Conservation (phyloP, 2,113 vertebrate species). For the Daphoenositta chrysoptera region DNA sequence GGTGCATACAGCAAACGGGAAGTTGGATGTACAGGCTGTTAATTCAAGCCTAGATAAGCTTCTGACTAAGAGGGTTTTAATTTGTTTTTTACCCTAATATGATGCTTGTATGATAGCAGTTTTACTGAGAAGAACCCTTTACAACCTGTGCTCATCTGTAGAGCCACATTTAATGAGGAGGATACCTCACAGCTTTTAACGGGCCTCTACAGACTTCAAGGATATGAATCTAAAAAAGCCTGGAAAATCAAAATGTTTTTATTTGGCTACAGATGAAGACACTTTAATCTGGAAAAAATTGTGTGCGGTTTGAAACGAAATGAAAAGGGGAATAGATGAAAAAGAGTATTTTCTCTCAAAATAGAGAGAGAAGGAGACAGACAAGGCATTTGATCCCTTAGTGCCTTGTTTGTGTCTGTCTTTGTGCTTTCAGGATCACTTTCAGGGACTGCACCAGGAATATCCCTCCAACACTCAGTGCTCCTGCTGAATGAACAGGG, state of each 20-base stretch:
- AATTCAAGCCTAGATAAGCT: constrained; percentile 33
- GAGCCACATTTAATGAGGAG: background rate
- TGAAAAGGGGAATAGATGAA: background rate
- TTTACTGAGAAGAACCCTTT: background rate
- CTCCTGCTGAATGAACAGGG: background rate
- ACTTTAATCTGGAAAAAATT: background rate
- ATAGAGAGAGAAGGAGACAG: background rate
- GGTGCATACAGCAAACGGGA: background rate
- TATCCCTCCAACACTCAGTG: background rate
- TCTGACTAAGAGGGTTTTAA: constrained; percentile 2
- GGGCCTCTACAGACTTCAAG: background rate
- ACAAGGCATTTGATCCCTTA: background rate
- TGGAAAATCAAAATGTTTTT: background rate
- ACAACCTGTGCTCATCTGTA: background rate
- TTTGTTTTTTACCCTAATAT: background rate
- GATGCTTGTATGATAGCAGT: background rate
- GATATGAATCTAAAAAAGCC: background rate
- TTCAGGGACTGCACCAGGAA: background rate
- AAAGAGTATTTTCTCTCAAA: background rate
- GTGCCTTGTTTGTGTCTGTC: background rate
- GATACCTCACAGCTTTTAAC: background rate
- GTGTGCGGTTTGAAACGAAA: background rate
- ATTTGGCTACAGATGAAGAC: constrained; percentile 1
- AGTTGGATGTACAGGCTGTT: background rate
- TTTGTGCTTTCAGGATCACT: background rate